Conservation (phyloP, 2,888 invertebrate genomes). For the Drosophila histrio region DNA sequence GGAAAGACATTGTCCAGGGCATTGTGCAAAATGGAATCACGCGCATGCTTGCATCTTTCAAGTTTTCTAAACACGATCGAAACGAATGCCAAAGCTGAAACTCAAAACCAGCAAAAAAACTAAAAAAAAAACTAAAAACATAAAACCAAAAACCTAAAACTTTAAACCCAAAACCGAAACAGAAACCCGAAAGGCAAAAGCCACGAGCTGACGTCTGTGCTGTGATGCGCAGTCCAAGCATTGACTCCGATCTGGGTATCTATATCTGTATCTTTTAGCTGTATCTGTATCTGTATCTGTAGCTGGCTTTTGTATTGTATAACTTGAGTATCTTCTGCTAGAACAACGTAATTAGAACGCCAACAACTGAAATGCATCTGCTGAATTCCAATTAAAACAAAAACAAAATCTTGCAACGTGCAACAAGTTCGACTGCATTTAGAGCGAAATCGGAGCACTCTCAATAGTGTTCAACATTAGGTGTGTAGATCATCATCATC, state of each 20-base stretch:
- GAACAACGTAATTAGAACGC: conserved; percentile 66
- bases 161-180: background rate
- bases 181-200: background rate
- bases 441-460: conserved; percentile 52
- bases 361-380: conserved; percentile 68
- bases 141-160: background rate
- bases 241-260: conserved; percentile 3
- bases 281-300: conserved; percentile 18
- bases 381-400: conserved; percentile 68
- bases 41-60: conserved; percentile 52
- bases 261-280: conserved; percentile 26
- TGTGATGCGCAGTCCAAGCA: conserved; percentile 4
- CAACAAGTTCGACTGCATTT: conserved; percentile 42
- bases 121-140: conserved; percentile 16
- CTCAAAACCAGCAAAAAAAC: conserved; percentile 21
- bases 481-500: background rate
- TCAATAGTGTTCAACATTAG: background rate
- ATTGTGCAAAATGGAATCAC: conserved; percentile 43
- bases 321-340: conserved; percentile 38
- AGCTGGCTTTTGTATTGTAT: conserved; percentile 25
- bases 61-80: conserved; percentile 58
- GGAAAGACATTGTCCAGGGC: conserved; percentile 44
- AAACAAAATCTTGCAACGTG: conserved; percentile 8
- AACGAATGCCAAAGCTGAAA: conserved; percentile 52
- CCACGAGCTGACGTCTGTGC: conserved; percentile 47